Evolutionary conservation across 2,113 vertebrate species (phyloP), one percentile per base, ranked within the genome.

Genomic region (Saccopteryx leptura): DNA sequence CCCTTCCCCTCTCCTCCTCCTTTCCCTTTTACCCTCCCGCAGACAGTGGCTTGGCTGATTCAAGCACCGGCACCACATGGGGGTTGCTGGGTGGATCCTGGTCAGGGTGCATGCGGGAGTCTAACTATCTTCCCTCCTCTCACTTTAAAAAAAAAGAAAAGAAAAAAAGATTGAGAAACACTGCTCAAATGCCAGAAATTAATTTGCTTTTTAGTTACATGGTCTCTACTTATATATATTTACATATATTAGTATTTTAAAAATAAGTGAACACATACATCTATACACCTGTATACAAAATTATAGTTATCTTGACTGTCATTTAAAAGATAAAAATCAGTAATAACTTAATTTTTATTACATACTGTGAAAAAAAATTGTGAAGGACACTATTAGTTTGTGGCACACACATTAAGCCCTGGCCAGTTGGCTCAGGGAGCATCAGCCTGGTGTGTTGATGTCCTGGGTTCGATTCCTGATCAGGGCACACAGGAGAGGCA

Each of bases 311-410:
- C 15, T 18, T 69, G 21, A 58, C n/a, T 86, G 90, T 90, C 94
- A 56, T n/a, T 10, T 92, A 50, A 89, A 88, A 60, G 26, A 65
- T 19, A 78, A 74, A 95, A 72, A 56, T 21, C 26, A 92, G 69
- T 90, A 83, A 78, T 24, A 7, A 56, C 80, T 93, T 96, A 33
- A 90, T 76, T 96, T 96, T 85, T 76, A 79, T 78, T 82, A 96
- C 4, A 87, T 68, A 94, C 12, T 19, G 63, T 39, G 75, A 93
- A 97, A 91, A 33, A 79, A 93, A 87, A n/a, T 9, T 28, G 60
- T 1, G 50, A 69, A 68, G 71, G 78, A 52, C n/a, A 86, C 2
- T 56, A 75, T 69, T 74, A 48, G 74, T 72, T 85, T 85, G 87
- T 2, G 31, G 76, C 33, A 87, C 54, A 71, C 2, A 1, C 39